A percentile compares a stretch with the other conserved stretches of the same genome.
These are phyloP conservation scores for Lepidochitona cinerea DNA, from an alignment of 2,888 invertebrate species.

Conservation along the genomic window DNA sequence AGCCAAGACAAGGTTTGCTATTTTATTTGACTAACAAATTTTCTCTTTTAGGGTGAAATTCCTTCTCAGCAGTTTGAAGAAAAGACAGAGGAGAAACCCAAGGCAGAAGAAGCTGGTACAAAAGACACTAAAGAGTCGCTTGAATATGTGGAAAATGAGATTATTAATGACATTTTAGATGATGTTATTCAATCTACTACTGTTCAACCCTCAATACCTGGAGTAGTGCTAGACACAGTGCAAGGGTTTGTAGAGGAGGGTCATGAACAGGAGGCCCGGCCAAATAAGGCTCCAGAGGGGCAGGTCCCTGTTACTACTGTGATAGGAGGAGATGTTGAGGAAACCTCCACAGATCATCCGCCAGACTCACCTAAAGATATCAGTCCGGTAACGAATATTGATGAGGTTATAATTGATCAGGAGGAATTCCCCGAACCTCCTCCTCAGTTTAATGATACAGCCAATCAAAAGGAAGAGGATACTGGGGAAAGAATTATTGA, in stretches of 20 bases:
- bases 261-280: neutral
- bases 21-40: too few species aligned
- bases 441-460: neutral
- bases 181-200: constrained; percentile 68
- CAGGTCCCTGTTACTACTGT: constrained; percentile 4
- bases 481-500: neutral
- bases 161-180: constrained; percentile 64
- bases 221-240: constrained; percentile 66
- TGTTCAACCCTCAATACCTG: constrained; percentile 63
- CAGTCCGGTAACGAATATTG: constrained; percentile 11
- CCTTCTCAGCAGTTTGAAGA: constrained; percentile 27
- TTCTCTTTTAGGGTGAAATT: constrained; percentile 32
- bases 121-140: neutral
- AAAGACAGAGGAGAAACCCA: neutral
- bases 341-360: constrained; percentile 12
- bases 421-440: constrained; percentile 7
- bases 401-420: neutral
- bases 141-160: constrained; percentile 25
- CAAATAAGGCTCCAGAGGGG: constrained; percentile 10
- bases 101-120: neutral
- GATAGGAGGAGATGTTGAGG: constrained; percentile 19
- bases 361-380: neutral
- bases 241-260: constrained; percentile 53
- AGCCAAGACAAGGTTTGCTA: too few species aligned
- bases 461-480: constrained; percentile 4